A percentile compares a stretch with the other conserved stretches of the same genome.
Evolutionary conservation across 2,797 vertebrate genomes (phyloP).

Genomic region (Poecilia wingei): DNA sequence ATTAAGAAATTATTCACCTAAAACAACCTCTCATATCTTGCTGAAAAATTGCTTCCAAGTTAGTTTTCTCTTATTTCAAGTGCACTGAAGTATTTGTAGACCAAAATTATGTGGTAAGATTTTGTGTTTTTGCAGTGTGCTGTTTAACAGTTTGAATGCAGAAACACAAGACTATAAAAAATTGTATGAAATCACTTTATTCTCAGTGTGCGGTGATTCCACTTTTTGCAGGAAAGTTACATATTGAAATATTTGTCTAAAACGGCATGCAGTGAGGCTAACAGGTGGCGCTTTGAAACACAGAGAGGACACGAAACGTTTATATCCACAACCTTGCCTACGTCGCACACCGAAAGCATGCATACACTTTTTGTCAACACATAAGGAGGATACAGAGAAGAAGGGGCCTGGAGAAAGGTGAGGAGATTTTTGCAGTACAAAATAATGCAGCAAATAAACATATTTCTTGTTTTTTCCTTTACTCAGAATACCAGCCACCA

Average conservation of each 20-base stretch:
- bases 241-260: slow-evolving; percentile 82
- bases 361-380: slow-evolving; percentile 80
- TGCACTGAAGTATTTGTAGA: too few species aligned
- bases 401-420: slow-evolving; percentile 42
- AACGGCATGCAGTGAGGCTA: slow-evolving; percentile 91
- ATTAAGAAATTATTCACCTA: too few species aligned
- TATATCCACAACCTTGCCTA: slow-evolving; percentile 82
- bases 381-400: slow-evolving; percentile 62
- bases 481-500: slow-evolving; percentile 76
- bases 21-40: too few species aligned
- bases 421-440: slow-evolving; percentile 78
- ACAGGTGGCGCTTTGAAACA: slow-evolving; percentile 84
- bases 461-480: slow-evolving; percentile 20
- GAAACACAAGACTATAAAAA: slow-evolving; percentile 78
- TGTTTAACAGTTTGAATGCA: slow-evolving; percentile 51
- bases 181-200: slow-evolving; percentile 90
- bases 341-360: slow-evolving; percentile 84
- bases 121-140: slow-evolving; percentile 1
- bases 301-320: slow-evolving; percentile 82
- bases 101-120: too few species aligned
- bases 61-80: too few species aligned
- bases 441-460: slow-evolving; percentile 80
- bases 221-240: slow-evolving; percentile 87
- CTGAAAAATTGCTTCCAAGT: too few species aligned
- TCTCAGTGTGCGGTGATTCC: slow-evolving; percentile 93